A percentile compares a stretch with the other conserved stretches of the same genome.
Evolutionary conservation across 64 coral and sea anemone species (phyloP).

Genomic region (Pocillopora damicornis): DNA sequence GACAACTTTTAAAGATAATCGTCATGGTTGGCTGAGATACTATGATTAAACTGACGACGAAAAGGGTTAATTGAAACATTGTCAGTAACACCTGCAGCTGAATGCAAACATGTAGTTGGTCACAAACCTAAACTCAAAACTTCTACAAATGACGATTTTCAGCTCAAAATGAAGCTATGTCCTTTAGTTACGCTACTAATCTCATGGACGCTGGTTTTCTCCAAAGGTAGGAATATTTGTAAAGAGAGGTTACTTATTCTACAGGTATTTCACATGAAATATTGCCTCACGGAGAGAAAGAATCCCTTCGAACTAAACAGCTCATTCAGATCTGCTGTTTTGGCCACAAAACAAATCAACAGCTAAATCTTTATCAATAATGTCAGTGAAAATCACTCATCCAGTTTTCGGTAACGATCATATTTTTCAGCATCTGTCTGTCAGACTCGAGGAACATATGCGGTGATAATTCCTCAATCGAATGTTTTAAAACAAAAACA

Average conservation of each 20-base stretch:
- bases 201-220: not conserved
- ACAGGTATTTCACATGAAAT: too few species aligned
- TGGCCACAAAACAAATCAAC: too few species aligned
- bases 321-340: too few species aligned
- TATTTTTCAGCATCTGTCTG: too few species aligned
- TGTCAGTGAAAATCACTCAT: too few species aligned
- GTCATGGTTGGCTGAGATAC: not conserved
- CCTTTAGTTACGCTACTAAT: not conserved
- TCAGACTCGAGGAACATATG: too few species aligned
- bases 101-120: not conserved
- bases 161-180: not conserved
- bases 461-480: too few species aligned
- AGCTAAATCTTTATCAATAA: too few species aligned
- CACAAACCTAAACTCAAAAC: not conserved
- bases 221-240: not conserved
- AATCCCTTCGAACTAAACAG: too few species aligned
- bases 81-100: not conserved
- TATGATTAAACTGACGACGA: not conserved
- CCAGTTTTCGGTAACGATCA: too few species aligned
- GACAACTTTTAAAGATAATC: not conserved
- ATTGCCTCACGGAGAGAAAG: too few species aligned
- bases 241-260: not conserved
- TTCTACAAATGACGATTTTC: not conserved
- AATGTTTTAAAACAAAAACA: too few species aligned
- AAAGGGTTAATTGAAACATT: not conserved